Evolutionary conservation across 2,113 vertebrate species (phyloP).

Genomic region (Nycticryphes semicollaris): DNA sequence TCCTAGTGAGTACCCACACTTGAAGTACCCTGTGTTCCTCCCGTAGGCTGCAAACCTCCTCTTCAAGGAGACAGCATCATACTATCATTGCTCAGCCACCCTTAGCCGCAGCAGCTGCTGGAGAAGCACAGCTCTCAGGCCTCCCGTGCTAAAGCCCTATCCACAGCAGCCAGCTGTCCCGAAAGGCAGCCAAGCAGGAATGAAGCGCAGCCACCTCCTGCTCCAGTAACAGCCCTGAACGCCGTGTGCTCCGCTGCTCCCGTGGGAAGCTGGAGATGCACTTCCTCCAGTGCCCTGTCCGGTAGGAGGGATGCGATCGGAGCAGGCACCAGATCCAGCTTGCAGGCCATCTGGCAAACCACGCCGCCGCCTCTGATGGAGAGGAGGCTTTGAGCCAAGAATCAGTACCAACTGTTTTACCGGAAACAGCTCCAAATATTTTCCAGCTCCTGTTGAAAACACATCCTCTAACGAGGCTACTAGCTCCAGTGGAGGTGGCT

Average conservation of each 20-base stretch:
- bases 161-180: not conserved
- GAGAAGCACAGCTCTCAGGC: not conserved
- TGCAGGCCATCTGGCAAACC: constrained; percentile 13
- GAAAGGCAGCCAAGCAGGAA: not conserved
- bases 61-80: not conserved
- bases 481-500: not conserved
- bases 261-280: not conserved
- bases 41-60: not conserved
- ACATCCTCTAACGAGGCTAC: not conserved
- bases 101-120: not conserved
- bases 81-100: not conserved
- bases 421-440: constrained; percentile 30
- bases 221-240: not conserved
- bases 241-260: not conserved
- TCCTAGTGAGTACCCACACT: not conserved
- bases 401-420: constrained; percentile 3
- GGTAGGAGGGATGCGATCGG: not conserved
- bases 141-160: not conserved
- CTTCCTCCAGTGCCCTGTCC: not conserved
- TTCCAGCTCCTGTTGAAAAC: not conserved
- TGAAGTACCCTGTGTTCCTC: not conserved
- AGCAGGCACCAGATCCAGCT: constrained; percentile 2
- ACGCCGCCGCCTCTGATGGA: not conserved
- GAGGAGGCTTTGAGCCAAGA: not conserved
- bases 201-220: not conserved